Evolutionary conservation across 1,140 invertebrate species (phyloP), one percentile per base, ranked within the genome.

Genomic region (Proales similis): DNA sequence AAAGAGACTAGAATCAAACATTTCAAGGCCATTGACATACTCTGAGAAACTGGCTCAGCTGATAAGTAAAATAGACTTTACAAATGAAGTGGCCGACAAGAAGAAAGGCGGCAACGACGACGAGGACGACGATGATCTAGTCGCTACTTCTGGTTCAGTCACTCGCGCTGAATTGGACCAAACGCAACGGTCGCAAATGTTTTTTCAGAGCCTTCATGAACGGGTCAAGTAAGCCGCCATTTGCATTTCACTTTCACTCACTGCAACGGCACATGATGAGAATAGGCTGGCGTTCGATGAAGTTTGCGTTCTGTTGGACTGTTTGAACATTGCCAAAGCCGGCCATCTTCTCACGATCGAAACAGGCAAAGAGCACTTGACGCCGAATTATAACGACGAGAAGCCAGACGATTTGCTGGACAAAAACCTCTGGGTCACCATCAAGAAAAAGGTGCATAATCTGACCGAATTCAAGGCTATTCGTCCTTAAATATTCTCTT

Each of bases 61-160:
- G 38, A 57, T 57, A 3, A 42, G 51, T n/a, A 57, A 57, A 57
- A 57, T 57, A 17, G 51, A 57, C 45, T 57, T 57, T 36, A 29
- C n/a, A n/a, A n/a, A 42, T 42, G 51, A 57, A 27, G 29, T 57
- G 14, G 45, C 45, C 30, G 26, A 57, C 27, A 42, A 57, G 24
- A 57, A 57, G 32, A 24, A 22, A 39, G 36, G 19, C 9, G 51
- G 32, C 17, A 7, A 24, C 45, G 2, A 38, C 29, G 32, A 42
- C 20, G 19, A 57, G 45, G 45, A 17, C 11, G 24, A 39, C 39
- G 51, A 57, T 57, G 20, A n/a, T n/a, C n/a, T n/a, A n/a, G n/a
- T n/a, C n/a, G n/a, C n/a, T n/a, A n/a, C n/a, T n/a, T n/a, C n/a
- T n/a, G n/a, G n/a, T n/a, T n/a, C n/a, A n/a, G n/a, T n/a, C n/a